Percentiles rank a stretch among this genome's conserved stretches.
phyloP scores from a whole-genome alignment of 2,113 vertebrate species.

The Oryzias javanicus region DNA sequence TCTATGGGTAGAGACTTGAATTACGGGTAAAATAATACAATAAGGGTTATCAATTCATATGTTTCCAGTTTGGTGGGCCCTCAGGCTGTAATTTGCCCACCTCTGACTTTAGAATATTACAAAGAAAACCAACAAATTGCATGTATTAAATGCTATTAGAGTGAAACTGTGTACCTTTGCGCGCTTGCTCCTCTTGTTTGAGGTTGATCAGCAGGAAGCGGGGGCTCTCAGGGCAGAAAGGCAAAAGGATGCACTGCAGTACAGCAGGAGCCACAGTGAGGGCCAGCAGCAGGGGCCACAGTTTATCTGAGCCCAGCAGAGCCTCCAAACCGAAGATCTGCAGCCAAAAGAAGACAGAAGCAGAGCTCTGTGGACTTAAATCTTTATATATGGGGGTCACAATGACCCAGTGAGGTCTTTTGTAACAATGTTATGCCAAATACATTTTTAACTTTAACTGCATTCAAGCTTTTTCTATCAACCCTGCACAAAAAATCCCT shows the following conservation, averaged over 20 bases:
- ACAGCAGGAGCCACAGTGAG: constrained; percentile 72
- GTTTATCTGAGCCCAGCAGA: constrained; percentile 70
- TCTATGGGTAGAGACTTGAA: too few species aligned
- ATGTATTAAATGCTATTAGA: neutral
- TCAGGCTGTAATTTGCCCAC: too few species aligned
- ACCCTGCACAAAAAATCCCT: too few species aligned
- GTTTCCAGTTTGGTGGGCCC: too few species aligned
- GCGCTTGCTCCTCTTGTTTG: constrained; percentile 76
- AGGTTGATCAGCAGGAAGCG: constrained; percentile 81
- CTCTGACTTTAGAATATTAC: too few species aligned
- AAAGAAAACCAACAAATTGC: too few species aligned
- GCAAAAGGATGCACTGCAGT: constrained; percentile 75
- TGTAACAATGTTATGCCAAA: too few species aligned
- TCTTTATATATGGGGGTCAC: neutral
- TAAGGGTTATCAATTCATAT: too few species aligned
- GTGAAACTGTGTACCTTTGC: constrained; percentile 58
- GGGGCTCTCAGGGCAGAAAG: constrained; percentile 80
- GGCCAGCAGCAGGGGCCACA: constrained; percentile 77
- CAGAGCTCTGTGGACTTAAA: neutral
- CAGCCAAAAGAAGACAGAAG: neutral
- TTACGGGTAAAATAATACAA: too few species aligned
- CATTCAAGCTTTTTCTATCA: too few species aligned
- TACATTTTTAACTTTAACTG: too few species aligned
- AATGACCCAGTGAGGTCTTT: too few species aligned
- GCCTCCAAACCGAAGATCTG: constrained; percentile 76